Conservation (phyloP, 2,113 vertebrate species). For the Empidonax alnorum region DNA sequence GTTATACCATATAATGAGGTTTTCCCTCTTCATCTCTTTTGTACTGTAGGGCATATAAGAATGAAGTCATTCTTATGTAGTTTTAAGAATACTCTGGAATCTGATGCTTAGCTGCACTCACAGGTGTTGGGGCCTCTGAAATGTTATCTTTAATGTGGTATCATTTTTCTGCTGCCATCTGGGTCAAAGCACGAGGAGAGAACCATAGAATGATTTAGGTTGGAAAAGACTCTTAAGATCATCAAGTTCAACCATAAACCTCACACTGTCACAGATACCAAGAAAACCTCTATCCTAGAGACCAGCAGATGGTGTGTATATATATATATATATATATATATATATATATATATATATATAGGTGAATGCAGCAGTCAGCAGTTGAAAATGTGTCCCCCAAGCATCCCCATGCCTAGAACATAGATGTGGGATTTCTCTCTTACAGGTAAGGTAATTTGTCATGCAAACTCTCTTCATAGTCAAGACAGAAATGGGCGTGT, state of each 20-base stretch:
- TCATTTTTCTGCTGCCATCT: not conserved
- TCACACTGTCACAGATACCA: not conserved
- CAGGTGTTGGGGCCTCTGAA: not conserved
- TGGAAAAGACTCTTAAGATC: not conserved
- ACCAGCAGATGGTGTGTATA: not conserved
- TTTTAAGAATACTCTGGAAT: not conserved
- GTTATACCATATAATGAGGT: not conserved
- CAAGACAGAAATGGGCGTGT: not conserved
- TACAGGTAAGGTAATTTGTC: not conserved
- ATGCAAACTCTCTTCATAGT: not conserved
- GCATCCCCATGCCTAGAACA: not conserved
- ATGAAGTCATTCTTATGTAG: not conserved
- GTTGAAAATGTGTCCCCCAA: not conserved
- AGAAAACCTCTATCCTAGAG: not conserved
- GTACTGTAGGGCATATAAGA: not conserved
- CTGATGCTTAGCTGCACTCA: not conserved
- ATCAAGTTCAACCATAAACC: not conserved
- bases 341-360: too few species aligned
- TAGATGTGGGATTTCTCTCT: not conserved
- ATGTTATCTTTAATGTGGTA: not conserved
- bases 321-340: too few species aligned
- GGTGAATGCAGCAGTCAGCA: not conserved
- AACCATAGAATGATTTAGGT: not conserved
- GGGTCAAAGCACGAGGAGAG: not conserved
- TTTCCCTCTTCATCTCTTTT: not conserved